Evolutionary conservation across 2,113 vertebrate genomes (phyloP), one percentile per base, ranked within the genome.

Genomic region (Vireo altiloquus): DNA sequence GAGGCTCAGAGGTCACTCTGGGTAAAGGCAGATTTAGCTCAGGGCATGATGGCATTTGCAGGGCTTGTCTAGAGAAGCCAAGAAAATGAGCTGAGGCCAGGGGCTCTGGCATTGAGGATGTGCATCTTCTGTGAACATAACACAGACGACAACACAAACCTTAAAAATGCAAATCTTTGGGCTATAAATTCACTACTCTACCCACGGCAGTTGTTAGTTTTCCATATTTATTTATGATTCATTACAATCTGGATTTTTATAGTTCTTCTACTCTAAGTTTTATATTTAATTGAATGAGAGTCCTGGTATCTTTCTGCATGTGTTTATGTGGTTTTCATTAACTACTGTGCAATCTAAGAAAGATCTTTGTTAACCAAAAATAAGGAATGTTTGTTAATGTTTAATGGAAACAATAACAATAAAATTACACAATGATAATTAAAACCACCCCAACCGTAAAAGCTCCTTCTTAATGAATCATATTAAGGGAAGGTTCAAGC

Each of bases 271-370:
- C 71, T 91, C 84, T 94, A 93, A 92, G 66, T 90, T 92, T 95
- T 90, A 91, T 94, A 92, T 97, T 97, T 97, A 97, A 96, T 95
- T 95, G 91, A 95, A 88, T 95, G 87, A 92, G 95, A 97, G 95
- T 88, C 93, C 94, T 86, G 76, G 37, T 95, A 90, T 96, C 89
- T 92, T 97, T 97, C 96, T 96, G 94, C 92, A 59, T 93, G 89
- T 40, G 60, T 96, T 96, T 96, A 96, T 92, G 94, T 96, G 96
- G 92, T 80, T 98, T 97, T 97, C 97, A 98, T 98, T 98, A 98
- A 97, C 96, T 96, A 97, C 96, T 96, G 89, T 94, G 89, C 66
- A 94, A 95, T 96, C 95, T 96, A 70, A 92, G 94, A 92, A 93
- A 95, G 96, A 96, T 97, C 95, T 95, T 90, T 95, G 91, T 96